These are phyloP conservation scores for Aulostomus chinensis DNA, from an alignment of 2,797 vertebrate genomes.

Conservation along the genomic window DNA sequence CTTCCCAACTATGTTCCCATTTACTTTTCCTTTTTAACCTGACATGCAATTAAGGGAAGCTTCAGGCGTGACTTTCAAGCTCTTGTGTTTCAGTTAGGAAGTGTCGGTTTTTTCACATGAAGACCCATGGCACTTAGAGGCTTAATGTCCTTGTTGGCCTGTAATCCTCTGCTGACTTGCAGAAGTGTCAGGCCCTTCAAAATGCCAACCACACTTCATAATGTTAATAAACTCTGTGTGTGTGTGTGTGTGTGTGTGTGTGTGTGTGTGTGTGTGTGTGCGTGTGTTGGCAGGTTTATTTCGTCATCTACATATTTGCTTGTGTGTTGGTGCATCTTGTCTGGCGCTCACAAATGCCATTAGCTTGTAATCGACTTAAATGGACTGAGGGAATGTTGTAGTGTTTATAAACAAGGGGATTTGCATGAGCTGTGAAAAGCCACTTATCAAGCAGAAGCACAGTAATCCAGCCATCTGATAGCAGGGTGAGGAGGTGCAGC, in stretches of 20 bases:
- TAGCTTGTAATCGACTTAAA: conserved; percentile 68
- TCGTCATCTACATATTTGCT: conserved; percentile 23
- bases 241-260: neutral
- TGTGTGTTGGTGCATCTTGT: conserved; percentile 17
- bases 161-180: conserved; percentile 23
- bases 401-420: conserved; percentile 74
- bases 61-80: conserved; percentile 30
- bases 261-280: conserved; percentile 4
- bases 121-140: conserved; percentile 27
- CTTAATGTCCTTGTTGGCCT: conserved; percentile 26
- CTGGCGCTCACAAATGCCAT: conserved; percentile 49
- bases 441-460: conserved; percentile 60
- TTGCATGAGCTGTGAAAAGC: conserved; percentile 69
- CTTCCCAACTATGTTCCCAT: conserved; percentile 4
- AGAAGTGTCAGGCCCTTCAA: conserved; percentile 33
- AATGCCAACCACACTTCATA: conserved; percentile 35
- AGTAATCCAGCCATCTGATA: conserved; percentile 70
- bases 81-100: conserved; percentile 10
- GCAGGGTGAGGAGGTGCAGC: no score
- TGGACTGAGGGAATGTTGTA: conserved; percentile 62
- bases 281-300: no score
- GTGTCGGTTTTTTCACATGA: conserved; percentile 16
- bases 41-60: conserved; percentile 38
- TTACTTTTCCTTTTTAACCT: conserved; percentile 23
- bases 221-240: conserved; percentile 12